phyloP scores from a whole-genome alignment of 2,113 vertebrate species.

The Hippocampus guttulatus region DNA sequence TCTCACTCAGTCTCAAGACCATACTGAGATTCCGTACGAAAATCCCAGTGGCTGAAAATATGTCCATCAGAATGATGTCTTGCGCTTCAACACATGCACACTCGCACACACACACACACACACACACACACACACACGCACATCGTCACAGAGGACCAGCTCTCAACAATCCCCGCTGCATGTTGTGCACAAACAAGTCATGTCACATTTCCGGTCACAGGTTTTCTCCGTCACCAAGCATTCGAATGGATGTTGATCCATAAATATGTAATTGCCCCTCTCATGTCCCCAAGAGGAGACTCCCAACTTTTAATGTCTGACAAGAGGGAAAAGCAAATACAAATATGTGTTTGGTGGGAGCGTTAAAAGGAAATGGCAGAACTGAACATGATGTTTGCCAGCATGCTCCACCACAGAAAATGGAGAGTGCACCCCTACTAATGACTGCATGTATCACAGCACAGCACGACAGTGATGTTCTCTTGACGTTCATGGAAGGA shows the following conservation, averaged over 20 bases:
- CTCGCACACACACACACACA: constrained; percentile 27
- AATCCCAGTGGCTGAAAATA: constrained; percentile 19
- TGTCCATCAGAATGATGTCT: constrained; percentile 26
- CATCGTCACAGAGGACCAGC: constrained; percentile 34
- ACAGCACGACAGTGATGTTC: constrained; percentile 27
- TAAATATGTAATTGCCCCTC: constrained; percentile 64
- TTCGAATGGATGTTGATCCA: constrained; percentile 62
- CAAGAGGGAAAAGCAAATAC: constrained; percentile 15
- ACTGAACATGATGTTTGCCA: constrained; percentile 10
- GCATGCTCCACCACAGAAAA: constrained; percentile 5
- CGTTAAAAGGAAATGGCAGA: constrained; percentile 13
- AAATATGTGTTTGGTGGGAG: neutral
- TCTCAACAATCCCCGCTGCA: constrained; percentile 27
- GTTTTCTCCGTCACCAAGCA: constrained; percentile 44
- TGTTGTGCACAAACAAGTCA: constrained; percentile 45
- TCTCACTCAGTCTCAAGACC: neutral
- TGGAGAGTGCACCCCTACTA: constrained; percentile 13
- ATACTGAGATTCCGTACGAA: neutral
- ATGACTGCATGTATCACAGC: constrained; percentile 23
- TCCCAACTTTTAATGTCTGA: constrained; percentile 41
- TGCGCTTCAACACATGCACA: constrained; percentile 15
- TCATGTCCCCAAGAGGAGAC: constrained; percentile 30
- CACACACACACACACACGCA: constrained; percentile 20
- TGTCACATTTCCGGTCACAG: constrained; percentile 56
- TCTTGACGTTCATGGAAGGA: constrained; percentile 31